Percentiles rank a stretch among this genome's conserved stretches.
Evolutionary conservation across 1,140 invertebrate species (phyloP).

Genomic region (Drosophila takahashii): DNA sequence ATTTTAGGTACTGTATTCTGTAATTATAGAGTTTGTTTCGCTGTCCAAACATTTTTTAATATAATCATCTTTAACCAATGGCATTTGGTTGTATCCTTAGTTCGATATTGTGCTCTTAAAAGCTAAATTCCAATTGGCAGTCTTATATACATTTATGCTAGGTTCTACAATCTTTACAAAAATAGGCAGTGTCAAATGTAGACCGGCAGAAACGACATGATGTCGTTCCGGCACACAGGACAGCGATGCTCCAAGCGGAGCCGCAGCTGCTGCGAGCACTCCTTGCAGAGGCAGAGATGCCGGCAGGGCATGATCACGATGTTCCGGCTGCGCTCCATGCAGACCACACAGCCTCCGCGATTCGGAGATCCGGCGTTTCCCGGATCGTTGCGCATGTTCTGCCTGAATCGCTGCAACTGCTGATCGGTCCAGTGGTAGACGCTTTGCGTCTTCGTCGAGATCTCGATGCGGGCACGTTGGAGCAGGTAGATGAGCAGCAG

Average conservation of each 20-base stretch:
- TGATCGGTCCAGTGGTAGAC: constrained; percentile 29
- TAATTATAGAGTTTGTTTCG: neutral
- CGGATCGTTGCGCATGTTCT: neutral
- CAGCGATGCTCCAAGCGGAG: constrained; percentile 20
- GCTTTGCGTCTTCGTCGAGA: constrained; percentile 21
- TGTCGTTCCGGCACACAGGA: constrained; percentile 54
- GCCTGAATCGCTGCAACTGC: constrained; percentile 22
- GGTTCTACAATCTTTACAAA: constrained; percentile 4
- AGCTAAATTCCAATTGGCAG: constrained; percentile 16
- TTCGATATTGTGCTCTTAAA: neutral
- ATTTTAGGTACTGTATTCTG: neutral
- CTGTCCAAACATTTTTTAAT: neutral
- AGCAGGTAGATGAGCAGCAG: constrained; percentile 21
- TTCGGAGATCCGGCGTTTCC: neutral
- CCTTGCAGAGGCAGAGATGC: constrained; percentile 60
- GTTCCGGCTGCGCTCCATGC: constrained; percentile 49
- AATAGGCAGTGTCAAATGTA: constrained; percentile 36
- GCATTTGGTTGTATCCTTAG: neutral
- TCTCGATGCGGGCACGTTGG: constrained; percentile 1
- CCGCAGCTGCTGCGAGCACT: constrained; percentile 43
- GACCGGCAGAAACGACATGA: constrained; percentile 32
- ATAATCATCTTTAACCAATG: neutral
- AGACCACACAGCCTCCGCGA: constrained; percentile 48
- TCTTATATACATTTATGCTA: constrained; percentile 19
- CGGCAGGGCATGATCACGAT: constrained; percentile 65